Conservation (phyloP, 2,797 vertebrate species). For the Ispidina lecontei region DNA sequence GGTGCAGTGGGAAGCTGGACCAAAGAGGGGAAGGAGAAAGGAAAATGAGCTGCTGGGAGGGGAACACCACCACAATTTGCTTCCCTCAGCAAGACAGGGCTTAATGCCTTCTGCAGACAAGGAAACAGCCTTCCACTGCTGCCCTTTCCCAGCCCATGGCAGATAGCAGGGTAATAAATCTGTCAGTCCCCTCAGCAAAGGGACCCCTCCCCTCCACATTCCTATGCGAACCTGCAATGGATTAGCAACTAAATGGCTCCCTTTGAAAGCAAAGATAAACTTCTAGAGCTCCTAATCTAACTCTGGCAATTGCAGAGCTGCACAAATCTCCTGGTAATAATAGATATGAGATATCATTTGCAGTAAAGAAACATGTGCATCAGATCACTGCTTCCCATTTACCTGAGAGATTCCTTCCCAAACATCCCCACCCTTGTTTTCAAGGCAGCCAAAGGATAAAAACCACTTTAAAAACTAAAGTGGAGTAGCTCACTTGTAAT, state of each 20-base stretch:
- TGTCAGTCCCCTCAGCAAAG: not conserved
- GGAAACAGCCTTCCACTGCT: not conserved
- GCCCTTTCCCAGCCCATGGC: not conserved
- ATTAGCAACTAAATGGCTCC: not conserved
- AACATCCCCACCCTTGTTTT: not conserved
- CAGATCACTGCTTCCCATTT: not conserved
- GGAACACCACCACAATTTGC: not conserved
- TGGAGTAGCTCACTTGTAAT: not conserved
- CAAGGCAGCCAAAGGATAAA: not conserved
- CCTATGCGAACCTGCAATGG: not conserved
- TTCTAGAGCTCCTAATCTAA: not conserved
- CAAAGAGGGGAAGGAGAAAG: not conserved
- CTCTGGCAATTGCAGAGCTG: not conserved
- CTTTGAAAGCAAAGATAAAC: constrained; percentile 16
- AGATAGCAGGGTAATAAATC: constrained; percentile 19
- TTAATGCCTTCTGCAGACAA: constrained; percentile 14
- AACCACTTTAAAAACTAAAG: not conserved
- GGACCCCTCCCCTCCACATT: not conserved
- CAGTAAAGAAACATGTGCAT: not conserved
- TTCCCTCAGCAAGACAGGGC: not conserved
- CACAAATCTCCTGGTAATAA: not conserved
- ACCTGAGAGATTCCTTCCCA: not conserved
- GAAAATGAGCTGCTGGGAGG: not conserved
- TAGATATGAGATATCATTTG: not conserved
- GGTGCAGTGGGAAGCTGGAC: rapidly evolving